Evolutionary conservation across 1,140 invertebrate species (phyloP).

Genomic region (Mylabris phalerata): DNA sequence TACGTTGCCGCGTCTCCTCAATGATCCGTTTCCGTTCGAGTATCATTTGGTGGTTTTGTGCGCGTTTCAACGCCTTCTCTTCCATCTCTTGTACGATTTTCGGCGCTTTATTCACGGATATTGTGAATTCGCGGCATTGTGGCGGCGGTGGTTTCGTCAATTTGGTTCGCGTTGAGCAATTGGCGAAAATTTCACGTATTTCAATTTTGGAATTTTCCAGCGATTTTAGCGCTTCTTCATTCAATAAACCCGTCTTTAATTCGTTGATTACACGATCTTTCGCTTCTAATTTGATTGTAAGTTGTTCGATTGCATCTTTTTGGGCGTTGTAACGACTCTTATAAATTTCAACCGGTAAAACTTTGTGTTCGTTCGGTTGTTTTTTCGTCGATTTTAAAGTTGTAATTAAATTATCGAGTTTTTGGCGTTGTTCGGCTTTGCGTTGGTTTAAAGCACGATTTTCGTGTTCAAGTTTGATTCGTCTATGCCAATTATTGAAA

Average conservation of each 20-base stretch:
- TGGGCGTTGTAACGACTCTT: slow-evolving; percentile 51
- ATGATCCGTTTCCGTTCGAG: slow-evolving; percentile 51
- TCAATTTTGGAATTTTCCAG: slow-evolving; percentile 50
- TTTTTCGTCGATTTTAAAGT: slow-evolving; percentile 10
- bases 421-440: slow-evolving; percentile 12
- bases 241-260: slow-evolving; percentile 54
- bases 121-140: slow-evolving; percentile 48
- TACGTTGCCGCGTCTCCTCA: slow-evolving; percentile 51
- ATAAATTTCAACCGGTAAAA: background rate
- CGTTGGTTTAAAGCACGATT: background rate
- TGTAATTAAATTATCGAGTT: slow-evolving; percentile 21
- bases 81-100: slow-evolving; percentile 59
- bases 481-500: slow-evolving; percentile 18
- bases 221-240: slow-evolving; percentile 50
- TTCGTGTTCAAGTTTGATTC: slow-evolving; percentile 6
- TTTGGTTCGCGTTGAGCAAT: slow-evolving; percentile 47
- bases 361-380: background rate
- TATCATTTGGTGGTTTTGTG: slow-evolving; percentile 54
- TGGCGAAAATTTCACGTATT: slow-evolving; percentile 50
- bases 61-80: slow-evolving; percentile 52
- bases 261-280: slow-evolving; percentile 57
- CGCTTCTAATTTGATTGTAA: slow-evolving; percentile 54
- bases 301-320: slow-evolving; percentile 55
- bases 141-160: slow-evolving; percentile 32
- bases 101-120: slow-evolving; percentile 44